Base-by-base conservation (phyloP, 1,140 invertebrate genomes). In the Polypedilum pembai region DNA sequence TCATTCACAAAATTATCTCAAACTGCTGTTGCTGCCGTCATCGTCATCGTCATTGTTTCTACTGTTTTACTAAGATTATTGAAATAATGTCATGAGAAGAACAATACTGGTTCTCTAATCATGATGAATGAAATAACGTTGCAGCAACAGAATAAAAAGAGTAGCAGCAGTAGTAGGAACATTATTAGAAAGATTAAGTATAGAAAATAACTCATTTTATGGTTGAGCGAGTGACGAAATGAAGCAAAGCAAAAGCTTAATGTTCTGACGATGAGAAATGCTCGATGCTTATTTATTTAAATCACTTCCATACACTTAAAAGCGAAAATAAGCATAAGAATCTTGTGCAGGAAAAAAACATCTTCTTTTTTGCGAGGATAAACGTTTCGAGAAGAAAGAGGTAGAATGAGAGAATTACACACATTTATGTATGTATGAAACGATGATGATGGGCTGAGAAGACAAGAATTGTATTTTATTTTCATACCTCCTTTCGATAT, bases 201-300 rank as follows among this genome's bases (percentile, higher is more conserved):
- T 56, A n/a, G 45, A 56, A n/a, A 56, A 56, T 56, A 56, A 56
- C 45, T 56, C 45, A 56, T 56, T 56, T 15, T 56, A 56, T 56
- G 45, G 12, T n/a, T 56, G 45, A 56, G n/a, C 45, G 45, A 56
- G 12, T 56, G 45, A 12, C 15, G 45, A 56, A 56, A 56, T 56
- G 45, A 56, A 56, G 8, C 45, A 12, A 56, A n/a, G 45, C 24
- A 33, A 33, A 33, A 33, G 24, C 24, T 33, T 56, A 56, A 56
- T 56, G 45, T 56, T 56, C 45, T 56, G 45, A 56, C 45, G 45
- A 56, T 56, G 45, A 56, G 45, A 56, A 56, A 56, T 56, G 45
- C n/a, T 56, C 45, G n/a, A 56, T n/a, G 4, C 4, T 56, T 56
- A 56, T 56, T 12, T 56, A 56, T 56, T n/a, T 15, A 56, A n/a